A percentile compares a stretch with the other conserved stretches of the same genome.
Conservation (phyloP, 2,113 vertebrate genomes). For the Ptilonorhynchus violaceus region DNA sequence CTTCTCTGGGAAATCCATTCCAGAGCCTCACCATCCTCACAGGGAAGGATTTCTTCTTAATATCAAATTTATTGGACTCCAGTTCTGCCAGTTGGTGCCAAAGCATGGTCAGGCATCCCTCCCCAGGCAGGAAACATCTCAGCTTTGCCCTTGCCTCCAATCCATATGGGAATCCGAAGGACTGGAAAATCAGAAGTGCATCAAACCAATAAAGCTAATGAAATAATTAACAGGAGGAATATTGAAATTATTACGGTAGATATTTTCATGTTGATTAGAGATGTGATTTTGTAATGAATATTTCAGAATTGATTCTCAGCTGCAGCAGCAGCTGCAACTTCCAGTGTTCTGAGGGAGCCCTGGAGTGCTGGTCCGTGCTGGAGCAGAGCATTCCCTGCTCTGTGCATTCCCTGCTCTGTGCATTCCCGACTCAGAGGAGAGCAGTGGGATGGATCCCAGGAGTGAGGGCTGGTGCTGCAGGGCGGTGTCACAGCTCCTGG, state of each 20-base stretch:
- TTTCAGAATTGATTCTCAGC: background rate
- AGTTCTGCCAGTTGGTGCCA: background rate
- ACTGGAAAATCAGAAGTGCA: background rate
- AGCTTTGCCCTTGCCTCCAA: background rate
- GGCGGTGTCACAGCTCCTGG: accelerated
- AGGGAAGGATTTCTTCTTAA: background rate
- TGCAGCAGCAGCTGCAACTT: background rate
- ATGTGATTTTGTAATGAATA: background rate
- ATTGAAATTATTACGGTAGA: background rate
- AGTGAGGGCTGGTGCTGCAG: background rate
- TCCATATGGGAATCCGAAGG: background rate
- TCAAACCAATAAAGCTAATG: background rate
- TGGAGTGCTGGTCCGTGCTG: background rate
- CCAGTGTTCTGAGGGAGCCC: background rate
- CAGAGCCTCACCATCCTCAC: accelerated
- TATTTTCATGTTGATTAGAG: background rate
- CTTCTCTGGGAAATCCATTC: background rate
- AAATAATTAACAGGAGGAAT: background rate
- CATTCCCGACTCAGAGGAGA: accelerated
- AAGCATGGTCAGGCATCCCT: background rate
- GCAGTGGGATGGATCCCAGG: accelerated
- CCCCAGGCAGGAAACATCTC: background rate
- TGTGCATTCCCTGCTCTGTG: background rate
- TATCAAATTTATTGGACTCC: background rate
- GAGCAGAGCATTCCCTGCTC: background rate